phyloP scores from a whole-genome alignment of 2,113 vertebrate species.

The Hyperoodon ampullatus region DNA sequence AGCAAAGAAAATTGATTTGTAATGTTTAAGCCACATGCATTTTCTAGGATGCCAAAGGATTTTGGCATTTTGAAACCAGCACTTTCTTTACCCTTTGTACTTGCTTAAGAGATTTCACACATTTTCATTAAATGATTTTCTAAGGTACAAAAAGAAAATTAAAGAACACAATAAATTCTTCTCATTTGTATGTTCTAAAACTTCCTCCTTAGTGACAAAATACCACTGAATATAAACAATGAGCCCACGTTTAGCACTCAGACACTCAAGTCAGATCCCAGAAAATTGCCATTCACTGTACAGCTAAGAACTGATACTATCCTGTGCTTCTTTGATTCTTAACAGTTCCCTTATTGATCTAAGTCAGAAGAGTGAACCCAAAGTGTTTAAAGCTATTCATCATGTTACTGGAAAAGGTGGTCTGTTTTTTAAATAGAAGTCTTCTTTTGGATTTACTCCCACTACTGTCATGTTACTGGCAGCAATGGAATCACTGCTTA shows the following conservation, averaged over 20 bases:
- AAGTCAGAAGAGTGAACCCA: neutral
- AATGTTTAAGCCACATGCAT: slow-evolving; percentile 16
- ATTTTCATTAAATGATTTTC: slow-evolving; percentile 61
- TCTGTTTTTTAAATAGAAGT: neutral
- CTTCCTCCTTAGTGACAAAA: neutral
- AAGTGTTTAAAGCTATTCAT: neutral
- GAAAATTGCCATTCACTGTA: neutral
- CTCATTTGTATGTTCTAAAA: neutral
- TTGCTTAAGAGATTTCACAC: neutral
- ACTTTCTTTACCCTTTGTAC: slow-evolving; percentile 40
- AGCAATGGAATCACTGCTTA: neutral
- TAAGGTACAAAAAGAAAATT: slow-evolving; percentile 69
- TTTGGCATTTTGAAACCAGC: slow-evolving; percentile 58
- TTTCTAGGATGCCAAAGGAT: slow-evolving; percentile 56
- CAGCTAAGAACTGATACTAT: neutral
- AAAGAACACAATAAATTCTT: slow-evolving; percentile 52
- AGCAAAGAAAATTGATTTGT: slow-evolving; percentile 42
- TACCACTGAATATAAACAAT: neutral
- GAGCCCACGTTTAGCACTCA: neutral
- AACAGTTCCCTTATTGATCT: neutral
- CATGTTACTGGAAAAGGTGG: neutral
- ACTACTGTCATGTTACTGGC: neutral
- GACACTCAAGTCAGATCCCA: neutral
- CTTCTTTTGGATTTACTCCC: neutral
- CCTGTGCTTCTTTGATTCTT: neutral